Evolutionary conservation across 1,140 invertebrate species (phyloP), one percentile per base, ranked within the genome.

Genomic region (Heliconius himera): DNA sequence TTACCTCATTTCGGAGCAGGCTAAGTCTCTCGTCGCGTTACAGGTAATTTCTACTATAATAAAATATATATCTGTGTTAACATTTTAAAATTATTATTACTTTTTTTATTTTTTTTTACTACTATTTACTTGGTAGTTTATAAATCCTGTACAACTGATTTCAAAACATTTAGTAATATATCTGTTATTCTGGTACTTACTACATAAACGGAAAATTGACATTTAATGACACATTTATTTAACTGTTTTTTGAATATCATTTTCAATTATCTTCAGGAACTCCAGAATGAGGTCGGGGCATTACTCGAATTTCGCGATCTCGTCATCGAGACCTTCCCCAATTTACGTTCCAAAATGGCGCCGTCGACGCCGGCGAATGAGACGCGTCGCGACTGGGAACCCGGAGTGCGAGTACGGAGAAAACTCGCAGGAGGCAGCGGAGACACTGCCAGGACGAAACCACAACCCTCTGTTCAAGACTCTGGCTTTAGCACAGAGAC

Each of bases 241-340:
- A 46, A 16, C 41, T 13, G 13, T 46, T 46, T 46, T 46, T 46
- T 46, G 13, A 16, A 1, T 46, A 46, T 13, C 11, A 46, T 46
- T 46, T 46, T 46, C 41, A 46, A 46, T 49, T 26, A 74, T 77
- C 26, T 86, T 22, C 95, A 97, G 96, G 97, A 98, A 95, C 95
- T 98, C 89, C 97, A 98, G 96, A 97, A 98, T 97, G 97, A 98
- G 95, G 97, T 98, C 94, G 97, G 97, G 72, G 97, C 97, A 81
- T 93, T 98, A 79, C 96, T 98, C 92, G 97, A 98, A 94, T 98
- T 98, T 92, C 97, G 97, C 94, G 97, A 98, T 94, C 96, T 98
- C 95, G 97, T 98, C 95, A 97, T 98, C 96, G 97, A 98, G 96
- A 97, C 97, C 82, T 98, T 98, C 95, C 98, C 98, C 83, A 97